Evolutionary conservation across 2,888 invertebrate genomes (phyloP), one percentile per base, ranked within the genome.

Genomic region (Cataglyphis cursor): DNA sequence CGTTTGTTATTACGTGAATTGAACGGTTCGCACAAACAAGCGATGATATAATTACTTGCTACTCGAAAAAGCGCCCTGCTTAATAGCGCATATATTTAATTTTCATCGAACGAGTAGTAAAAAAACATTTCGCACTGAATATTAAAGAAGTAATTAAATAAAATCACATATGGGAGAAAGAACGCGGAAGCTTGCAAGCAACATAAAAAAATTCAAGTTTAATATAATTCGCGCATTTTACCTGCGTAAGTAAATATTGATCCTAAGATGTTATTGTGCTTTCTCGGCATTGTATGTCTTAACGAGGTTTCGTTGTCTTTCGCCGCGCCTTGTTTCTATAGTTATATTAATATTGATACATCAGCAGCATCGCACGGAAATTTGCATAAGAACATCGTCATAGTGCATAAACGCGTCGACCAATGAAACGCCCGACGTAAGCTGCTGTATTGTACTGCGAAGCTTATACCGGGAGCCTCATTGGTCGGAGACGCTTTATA

Each of bases 321-420:
- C 44, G 21, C 41, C 12, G 38, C 31, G n/a, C n/a, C n/a, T 51
- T 73, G 59, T 48, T 80, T 72, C 78, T 72, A 70, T 48, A 80
- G 78, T 73, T 80, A 80, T 59, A 80, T 80, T 80, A 80, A 80
- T 80, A 80, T 80, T 80, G 59, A 72, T 78, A 70, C 73, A 48
- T 80, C 70, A 80, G 78, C 78, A 72, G 31, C 78, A 78, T 78
- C n/a, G 59, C 35, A n/a, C 35, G 31, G 31, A 35, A 80, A 72
- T 80, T 80, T 80, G 24, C 78, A 72, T 80, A 80, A 80, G 78
- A 80, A 70, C 78, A 18, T 80, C 78, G 18, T 68, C 78, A 44
- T 18, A 78, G 68, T 72, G 44, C 57, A 78, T 48, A 80, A 80
- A 80, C 59, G 78, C 57, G 73, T 59, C 78, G 73, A 59, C 78